Base-by-base conservation (phyloP, 2,888 invertebrate species). In the Cinara cedri region DNA sequence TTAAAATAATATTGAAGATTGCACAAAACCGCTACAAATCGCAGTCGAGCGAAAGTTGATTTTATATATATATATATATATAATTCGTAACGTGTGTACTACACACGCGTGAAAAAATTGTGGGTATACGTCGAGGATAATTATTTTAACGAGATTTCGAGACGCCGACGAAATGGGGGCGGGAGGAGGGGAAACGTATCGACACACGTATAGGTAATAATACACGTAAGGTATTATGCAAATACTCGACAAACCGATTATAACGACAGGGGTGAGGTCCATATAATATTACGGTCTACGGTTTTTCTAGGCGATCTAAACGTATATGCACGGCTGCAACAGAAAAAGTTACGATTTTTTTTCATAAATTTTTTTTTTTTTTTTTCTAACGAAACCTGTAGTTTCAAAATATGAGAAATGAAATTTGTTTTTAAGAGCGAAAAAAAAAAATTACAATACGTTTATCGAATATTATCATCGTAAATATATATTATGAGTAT, bases 1-100 rank as follows among this genome's bases (percentile, higher is more conserved):
- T 78, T 78, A 70, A 76, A 78, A 78, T 51, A 60, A 34, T 34
- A 60, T 70, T 70, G 70, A 46, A 78, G 70, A 78, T 78, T 70
- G 49, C 70, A 70, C 70, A 13, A 42, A 34, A 34, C 3, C 34
- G 34, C 34, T 34, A 60, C 60, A 46, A 49, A 68, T 51, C 46
- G 16, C 44, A 34, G 34, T 34, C 78, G 42, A 26, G 70, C 70
- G 78, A 78, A 78, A 78, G 78, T 60, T 46, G 62, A 78, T 62
- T 49, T 66, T 62, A 71, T 46, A 46, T n/a, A n/a, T n/a, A n/a
- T n/a, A n/a, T n/a, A 34, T 34, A 34, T 34, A 34, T 34, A 34
- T 34, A 4, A 51, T 6, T 26, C 19, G 16, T 70, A 46, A 57
- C 19, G 55, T 24, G n/a, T n/a, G n/a, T n/a, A n/a, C n/a, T n/a